phyloP scores from a whole-genome alignment of 2,113 vertebrate genomes.

The Pseudolaguvia tuberculata region DNA sequence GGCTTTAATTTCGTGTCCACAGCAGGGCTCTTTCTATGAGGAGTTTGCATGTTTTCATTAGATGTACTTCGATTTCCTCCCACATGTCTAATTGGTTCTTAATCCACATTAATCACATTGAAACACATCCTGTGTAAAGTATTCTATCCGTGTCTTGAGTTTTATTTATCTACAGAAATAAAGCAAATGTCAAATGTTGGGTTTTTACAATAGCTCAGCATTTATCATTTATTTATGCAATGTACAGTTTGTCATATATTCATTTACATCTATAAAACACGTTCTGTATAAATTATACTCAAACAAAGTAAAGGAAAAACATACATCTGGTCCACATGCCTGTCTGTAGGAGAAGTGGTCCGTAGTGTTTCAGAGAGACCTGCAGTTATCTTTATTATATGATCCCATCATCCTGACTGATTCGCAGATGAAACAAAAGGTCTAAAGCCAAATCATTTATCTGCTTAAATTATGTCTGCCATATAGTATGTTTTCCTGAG shows the following conservation, averaged over 20 bases:
- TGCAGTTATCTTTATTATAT: neutral
- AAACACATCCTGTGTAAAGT: no score
- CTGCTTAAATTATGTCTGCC: neutral
- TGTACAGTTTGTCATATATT: constrained; percentile 65
- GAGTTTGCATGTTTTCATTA: no score
- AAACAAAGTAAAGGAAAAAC: constrained; percentile 43
- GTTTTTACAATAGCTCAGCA: constrained; percentile 33
- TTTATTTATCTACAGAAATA: neutral
- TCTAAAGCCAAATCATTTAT: neutral
- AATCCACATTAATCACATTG: no score
- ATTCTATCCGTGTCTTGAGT: no score
- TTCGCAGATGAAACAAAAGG: neutral
- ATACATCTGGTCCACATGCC: constrained; percentile 2
- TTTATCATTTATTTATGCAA: constrained; percentile 65
- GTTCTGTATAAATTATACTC: constrained; percentile 65
- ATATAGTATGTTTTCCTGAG: neutral
- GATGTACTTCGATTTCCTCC: no score
- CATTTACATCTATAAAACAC: constrained; percentile 70
- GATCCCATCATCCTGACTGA: neutral
- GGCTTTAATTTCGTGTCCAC: no score
- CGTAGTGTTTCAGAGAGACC: constrained; percentile 39
- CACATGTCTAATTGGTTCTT: no score
- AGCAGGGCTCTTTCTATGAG: no score
- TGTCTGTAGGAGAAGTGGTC: neutral
- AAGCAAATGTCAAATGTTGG: neutral